Percentiles rank a stretch among this genome's conserved stretches.
phyloP scores from a whole-genome alignment of 2,888 invertebrate species.

The Bombylius major region DNA sequence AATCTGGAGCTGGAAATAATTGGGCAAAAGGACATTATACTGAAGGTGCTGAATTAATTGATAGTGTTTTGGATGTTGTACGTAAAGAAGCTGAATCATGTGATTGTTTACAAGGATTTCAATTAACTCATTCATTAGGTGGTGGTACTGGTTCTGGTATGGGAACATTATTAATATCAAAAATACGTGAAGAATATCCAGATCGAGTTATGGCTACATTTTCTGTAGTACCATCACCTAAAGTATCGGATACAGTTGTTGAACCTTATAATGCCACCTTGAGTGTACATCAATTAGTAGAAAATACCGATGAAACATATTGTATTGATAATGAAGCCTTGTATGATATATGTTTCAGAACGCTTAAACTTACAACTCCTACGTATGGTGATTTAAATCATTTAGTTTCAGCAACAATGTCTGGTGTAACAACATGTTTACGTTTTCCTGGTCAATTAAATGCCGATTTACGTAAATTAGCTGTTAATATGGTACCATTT shows the following conservation, averaged over 20 bases:
- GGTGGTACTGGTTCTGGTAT: conserved; percentile 84
- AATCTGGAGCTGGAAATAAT: conserved; percentile 74
- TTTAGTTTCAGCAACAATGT: conserved; percentile 77
- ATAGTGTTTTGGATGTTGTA: conserved; percentile 72
- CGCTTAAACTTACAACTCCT: conserved; percentile 75
- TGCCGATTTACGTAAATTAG: conserved; percentile 81
- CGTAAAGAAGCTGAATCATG: conserved; percentile 80
- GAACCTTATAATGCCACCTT: conserved; percentile 87
- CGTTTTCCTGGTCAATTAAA: conserved; percentile 89
- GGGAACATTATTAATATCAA: conserved; percentile 77
- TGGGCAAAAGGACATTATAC: conserved; percentile 91
- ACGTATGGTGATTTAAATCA: conserved; percentile 91
- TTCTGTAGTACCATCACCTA: conserved; percentile 73
- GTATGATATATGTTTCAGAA: conserved; percentile 86
- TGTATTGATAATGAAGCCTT: conserved; percentile 89
- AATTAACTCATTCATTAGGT: conserved; percentile 69
- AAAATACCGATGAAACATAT: conserved; percentile 83
- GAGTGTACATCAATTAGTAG: conserved; percentile 77
- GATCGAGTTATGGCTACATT: conserved; percentile 80
- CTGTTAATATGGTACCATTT: conserved; percentile 97
- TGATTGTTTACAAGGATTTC: conserved; percentile 82
- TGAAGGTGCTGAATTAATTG: conserved; percentile 78
- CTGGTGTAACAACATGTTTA: conserved; percentile 75
- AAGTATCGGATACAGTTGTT: conserved; percentile 48
- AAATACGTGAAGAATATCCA: conserved; percentile 80